Evolutionary conservation across 2,797 vertebrate species (phyloP), one percentile per base, ranked within the genome.

Genomic region (Chromis chromis): DNA sequence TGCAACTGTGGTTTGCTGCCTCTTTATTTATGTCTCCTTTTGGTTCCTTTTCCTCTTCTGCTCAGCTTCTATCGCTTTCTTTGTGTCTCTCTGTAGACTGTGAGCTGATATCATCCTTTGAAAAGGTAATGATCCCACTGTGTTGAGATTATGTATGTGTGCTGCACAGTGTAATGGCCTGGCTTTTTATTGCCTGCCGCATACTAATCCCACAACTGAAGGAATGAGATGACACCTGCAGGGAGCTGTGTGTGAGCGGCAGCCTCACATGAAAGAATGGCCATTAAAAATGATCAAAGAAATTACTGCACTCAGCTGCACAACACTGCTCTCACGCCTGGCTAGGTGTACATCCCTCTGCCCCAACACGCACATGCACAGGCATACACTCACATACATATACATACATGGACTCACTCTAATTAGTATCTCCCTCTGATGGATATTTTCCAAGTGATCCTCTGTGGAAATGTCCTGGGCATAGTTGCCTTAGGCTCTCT

Each of bases 101-200:
- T 79, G 90, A 91, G 90, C 83, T 89, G 88, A 92, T 93, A 92
- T 90, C 89, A 86, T 92, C 90, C 92, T 95, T 95, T 94, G 92
- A 95, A 95, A 94, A 93, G 93, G 93, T 94, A 95, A 94, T 95
- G 94, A 94, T 93, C 90, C 92, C 78, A 90, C 90, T 89, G 92
- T 91, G 91, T 93, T 91, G 93, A 94, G 93, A 94, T 94, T 93
- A 93, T 93, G 91, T 89, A 91, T 93, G 94, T 94, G 94, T 89
- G 88, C 90, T 73, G 90, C 86, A 86, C 88, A 80, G 90, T 88
- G 88, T 93, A 95, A 94, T 95, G 92, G 93, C 90, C 88, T 86
- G 84, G 86, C 88, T 93, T 93, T 93, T 93, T 94, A 94, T 93
- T 93, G 93, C 94, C 90, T 91, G 91, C 93, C 74, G 90, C 93